Base-by-base conservation (phyloP, 2,888 invertebrate genomes). In the Eupithecia insigniata region DNA sequence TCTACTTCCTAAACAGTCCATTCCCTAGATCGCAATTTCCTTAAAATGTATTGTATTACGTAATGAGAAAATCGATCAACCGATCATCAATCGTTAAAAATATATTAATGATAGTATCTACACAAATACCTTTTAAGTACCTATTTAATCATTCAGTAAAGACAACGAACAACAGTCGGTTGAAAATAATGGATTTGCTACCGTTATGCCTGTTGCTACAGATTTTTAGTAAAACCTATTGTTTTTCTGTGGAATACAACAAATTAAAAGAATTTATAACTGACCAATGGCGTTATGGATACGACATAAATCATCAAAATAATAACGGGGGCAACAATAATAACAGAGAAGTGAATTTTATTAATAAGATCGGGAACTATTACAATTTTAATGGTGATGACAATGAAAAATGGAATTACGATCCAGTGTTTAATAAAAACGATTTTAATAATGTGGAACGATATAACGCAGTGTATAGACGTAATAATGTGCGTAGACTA, bases 21-120 rank as follows among this genome's bases (percentile, higher is more conserved):
- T n/a, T n/a, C n/a, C n/a, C n/a, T n/a, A n/a, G n/a, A n/a, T n/a
- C n/a, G n/a, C n/a, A n/a, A n/a, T n/a, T n/a, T n/a, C n/a, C n/a
- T n/a, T n/a, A n/a, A n/a, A n/a, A n/a, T n/a, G n/a, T n/a, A n/a
- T n/a, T n/a, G n/a, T n/a, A n/a, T n/a, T n/a, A n/a, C n/a, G n/a
- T n/a, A n/a, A n/a, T n/a, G n/a, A n/a, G n/a, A n/a, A n/a, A n/a
- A n/a, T n/a, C n/a, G n/a, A n/a, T n/a, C n/a, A n/a, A n/a, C n/a
- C n/a, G n/a, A n/a, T n/a, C 51, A 55, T 55, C 12, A 55, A 55
- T 55, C 55, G 14, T 55, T 26, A 55, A 55, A 55, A 14, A 55
- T 26, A 55, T 26, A 55, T 55, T 55, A 55, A 14, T 14, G 1
- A 4, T 1, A 26, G 55, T 26, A 26, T 4, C 22, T 26, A 26